Evolutionary conservation across 37 sponge, comb jelly and placozoan species (phyloP).

Genomic region (Ianthella basta): DNA sequence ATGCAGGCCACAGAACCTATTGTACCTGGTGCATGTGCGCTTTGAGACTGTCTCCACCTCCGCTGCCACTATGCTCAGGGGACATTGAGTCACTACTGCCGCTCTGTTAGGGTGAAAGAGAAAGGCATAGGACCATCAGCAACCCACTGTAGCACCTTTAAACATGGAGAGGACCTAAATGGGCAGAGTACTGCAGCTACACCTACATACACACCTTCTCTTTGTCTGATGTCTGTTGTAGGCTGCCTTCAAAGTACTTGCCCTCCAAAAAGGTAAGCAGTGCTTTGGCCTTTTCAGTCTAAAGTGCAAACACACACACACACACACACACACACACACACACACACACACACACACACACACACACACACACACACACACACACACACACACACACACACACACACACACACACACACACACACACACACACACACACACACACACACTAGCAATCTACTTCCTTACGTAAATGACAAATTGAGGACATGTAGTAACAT

Average conservation of each 20-base stretch:
- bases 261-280: neutral
- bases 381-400: too few species aligned
- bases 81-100: too few species aligned
- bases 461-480: too few species aligned
- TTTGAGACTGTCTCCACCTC: neutral
- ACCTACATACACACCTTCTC: slow-evolving; percentile 17
- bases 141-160: neutral
- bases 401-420: too few species aligned
- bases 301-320: neutral
- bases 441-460: too few species aligned
- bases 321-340: too few species aligned
- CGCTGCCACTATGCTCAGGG: too few species aligned
- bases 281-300: slow-evolving; percentile 15
- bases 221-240: slow-evolving; percentile 6
- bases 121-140: neutral
- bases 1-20: too few species aligned
- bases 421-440: too few species aligned
- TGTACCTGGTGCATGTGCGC: neutral
- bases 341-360: neutral
- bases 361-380: neutral
- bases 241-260: slow-evolving; percentile 18
- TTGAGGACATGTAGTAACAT: too few species aligned
- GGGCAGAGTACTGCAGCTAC: neutral
- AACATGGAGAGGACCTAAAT: neutral
- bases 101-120: neutral